Base-by-base conservation (phyloP, 2,888 invertebrate genomes). In the Chymomyza caudatula region DNA sequence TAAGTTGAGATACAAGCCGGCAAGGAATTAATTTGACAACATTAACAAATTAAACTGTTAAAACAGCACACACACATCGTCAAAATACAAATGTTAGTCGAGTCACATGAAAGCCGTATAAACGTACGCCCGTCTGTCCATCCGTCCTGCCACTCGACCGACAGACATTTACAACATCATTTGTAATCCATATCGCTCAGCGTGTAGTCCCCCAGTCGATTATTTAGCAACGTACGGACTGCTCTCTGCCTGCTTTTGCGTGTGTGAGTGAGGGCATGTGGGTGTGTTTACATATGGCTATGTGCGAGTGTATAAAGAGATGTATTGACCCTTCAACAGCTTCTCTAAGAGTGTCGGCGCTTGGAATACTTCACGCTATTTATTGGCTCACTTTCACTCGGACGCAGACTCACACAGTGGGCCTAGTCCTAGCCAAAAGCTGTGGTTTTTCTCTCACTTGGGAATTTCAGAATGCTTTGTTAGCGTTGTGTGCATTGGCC, bases 11-110 rank as follows among this genome's bases (percentile, higher is more conserved):
- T 77, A 67, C 58, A 63, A 59, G 58, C 72, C 73, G 85, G 85
- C 85, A 82, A 73, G 69, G 79, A 78, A 84, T 79, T 88, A 81
- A 88, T 89, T 87, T 88, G 89, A 88, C 86, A 88, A 83, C 87
- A 88, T 88, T 87, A 88, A 85, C 88, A 88, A 88, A 88, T 88
- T 88, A 88, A 88, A 87, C 87, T 87, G 86, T 87, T 87, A 77
- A 87, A 79, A 64, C 66, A 58, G 74, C 76, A 75, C 64, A 74
- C 42, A 51, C 43, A 58, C 59, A 64, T 54, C 58, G 60, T 63
- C 52, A 61, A 15, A 73, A 69, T 60, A 65, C 55, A 66, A 53
- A 52, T 56, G 56, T 52, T 56, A n/a, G 51, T 13, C 3, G 55
- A 56, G 55, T 47, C 47, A 47, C 59, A 60, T 60, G 53, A 47